Base-by-base conservation (phyloP, 2,797 vertebrate species). In the Molossus alvarezi region DNA sequence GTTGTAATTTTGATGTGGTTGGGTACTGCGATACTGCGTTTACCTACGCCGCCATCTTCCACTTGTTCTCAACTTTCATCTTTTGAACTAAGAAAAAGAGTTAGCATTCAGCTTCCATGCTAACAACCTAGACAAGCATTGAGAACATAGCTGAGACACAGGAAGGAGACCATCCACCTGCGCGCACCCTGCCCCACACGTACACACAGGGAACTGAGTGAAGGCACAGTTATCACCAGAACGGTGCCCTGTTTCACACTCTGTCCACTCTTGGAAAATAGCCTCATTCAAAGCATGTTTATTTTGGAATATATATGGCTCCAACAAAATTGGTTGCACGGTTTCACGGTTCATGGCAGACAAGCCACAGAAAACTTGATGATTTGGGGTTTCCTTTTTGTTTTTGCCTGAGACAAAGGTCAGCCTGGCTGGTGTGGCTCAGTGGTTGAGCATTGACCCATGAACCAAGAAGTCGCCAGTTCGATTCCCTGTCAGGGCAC, bases 61-160 rank as follows among this genome's bases (percentile, higher is more conserved):
- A 33, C 33, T 33, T 33, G 33, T 33, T 33, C 90, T 91, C 67
- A 80, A 76, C 45, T 88, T 71, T 71, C 58, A 58, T 62, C 41
- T 69, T 33, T 57, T 90, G 29, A 67, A 29, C 86, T 53, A 58
- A 69, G 94, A 88, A 82, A 67, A 45, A 88, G 77, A 17, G 53
- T 58, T 91, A 51, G 55, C 25, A 58, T 87, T 91, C 93, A 60
- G 77, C 55, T 82, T 90, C 80, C 77, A 55, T 57, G 29, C 73
- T 84, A 53, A 53, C 33, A 53, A 53, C 33, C 48, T 91, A 9
- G 81, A 33, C 13, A 29, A 77, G 9, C 33, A n/a, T 81, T 85
- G 79, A 71, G 69, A 79, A 73, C 29, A 71, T 33, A 55, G 11
- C 20, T 77, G n/a, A 77, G 55, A 15, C 53, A 27, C 1, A 45